Base-by-base conservation (phyloP, 2,113 vertebrate species). In the Serranochromis macrocephalus region DNA sequence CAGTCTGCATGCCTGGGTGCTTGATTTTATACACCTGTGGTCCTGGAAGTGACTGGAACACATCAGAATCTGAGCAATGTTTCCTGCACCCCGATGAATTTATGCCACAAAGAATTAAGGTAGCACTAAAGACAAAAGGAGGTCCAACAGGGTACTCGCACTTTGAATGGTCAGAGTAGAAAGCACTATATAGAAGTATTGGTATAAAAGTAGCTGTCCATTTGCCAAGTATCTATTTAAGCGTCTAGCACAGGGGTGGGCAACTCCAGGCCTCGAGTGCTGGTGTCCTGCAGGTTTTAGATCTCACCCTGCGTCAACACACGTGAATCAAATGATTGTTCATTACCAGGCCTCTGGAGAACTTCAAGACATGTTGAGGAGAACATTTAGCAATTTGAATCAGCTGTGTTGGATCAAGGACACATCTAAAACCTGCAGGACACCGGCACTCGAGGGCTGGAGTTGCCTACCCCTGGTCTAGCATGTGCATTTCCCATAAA, bases 361-460 rank as follows among this genome's bases (percentile, higher is more conserved):
- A 57, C 54, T 57, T 16, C 54, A 31, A 9, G 0, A 61, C 29
- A 61, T 31, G 14, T 31, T 61, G 57, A 61, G 14, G 57, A 61
- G 57, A 33, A 33, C 29, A 10, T 61, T 61, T 61, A 61, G 1
- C 29, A 31, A 61, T 33, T 61, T 61, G 14, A 61, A 17, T 61
- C 57, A 61, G 57, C 8, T 0, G 57, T 6, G 57, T 6, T 31
- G 57, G 29, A 0, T 33, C 29, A 19, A 33, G 16, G 57, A 61
- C 5, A 6, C 16, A 61, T 33, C 57, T 61, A 4, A 33, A 0
- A 33, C 57, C 3, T 61, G 57, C 29, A 61, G 57, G 0, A 61
- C 57, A 33, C 16, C 0, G 5, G 57, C 29, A 0, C 29, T 33
- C 0, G 29, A 61, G 57, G 9, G 16, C 57, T 61, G 57, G 57